Evolutionary conservation across 35 echinoderm and acorn worm genomes (phyloP).

Genomic region (Ophiothrix spiculata): DNA sequence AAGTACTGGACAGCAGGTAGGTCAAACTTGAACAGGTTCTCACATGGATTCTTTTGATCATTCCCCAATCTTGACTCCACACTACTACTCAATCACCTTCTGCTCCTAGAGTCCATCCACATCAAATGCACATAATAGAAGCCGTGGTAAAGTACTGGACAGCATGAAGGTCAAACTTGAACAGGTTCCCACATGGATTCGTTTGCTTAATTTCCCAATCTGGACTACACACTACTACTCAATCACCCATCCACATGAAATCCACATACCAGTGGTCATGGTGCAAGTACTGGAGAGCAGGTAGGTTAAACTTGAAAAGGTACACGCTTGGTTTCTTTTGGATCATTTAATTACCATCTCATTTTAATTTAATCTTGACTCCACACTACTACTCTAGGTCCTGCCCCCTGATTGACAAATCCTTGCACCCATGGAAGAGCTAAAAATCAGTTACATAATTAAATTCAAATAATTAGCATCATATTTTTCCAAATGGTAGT

Average conservation of each 20-base stretch:
- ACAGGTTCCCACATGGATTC: constrained; percentile 49
- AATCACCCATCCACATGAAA: constrained; percentile 75
- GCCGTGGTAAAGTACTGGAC: constrained; percentile 64
- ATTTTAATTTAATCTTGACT: too few relatives aligned
- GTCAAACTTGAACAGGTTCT: constrained; percentile 44
- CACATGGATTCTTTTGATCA: constrained; percentile 62
- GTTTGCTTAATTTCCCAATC: constrained; percentile 74
- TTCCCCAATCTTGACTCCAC: constrained; percentile 68
- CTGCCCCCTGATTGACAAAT: too few relatives aligned
- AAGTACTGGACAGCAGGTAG: constrained; percentile 63
- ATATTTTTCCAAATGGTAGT: too few relatives aligned
- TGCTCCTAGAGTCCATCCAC: constrained; percentile 45
- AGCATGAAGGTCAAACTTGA: constrained; percentile 61
- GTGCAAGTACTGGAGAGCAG: constrained; percentile 58
- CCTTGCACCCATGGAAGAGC: too few relatives aligned
- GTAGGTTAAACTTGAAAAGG: constrained; percentile 49
- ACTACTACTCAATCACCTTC: constrained; percentile 86
- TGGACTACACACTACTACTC: constrained; percentile 69
- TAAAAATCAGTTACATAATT: too few relatives aligned
- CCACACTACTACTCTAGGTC: too few relatives aligned
- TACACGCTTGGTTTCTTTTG: too few relatives aligned
- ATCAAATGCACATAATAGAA: constrained; percentile 80
- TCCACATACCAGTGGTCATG: constrained; percentile 75
- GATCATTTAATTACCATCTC: too few relatives aligned
- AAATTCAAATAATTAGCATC: too few relatives aligned